Base-by-base conservation (phyloP, 2,888 invertebrate species). In the Lasioglossum malachurum region DNA sequence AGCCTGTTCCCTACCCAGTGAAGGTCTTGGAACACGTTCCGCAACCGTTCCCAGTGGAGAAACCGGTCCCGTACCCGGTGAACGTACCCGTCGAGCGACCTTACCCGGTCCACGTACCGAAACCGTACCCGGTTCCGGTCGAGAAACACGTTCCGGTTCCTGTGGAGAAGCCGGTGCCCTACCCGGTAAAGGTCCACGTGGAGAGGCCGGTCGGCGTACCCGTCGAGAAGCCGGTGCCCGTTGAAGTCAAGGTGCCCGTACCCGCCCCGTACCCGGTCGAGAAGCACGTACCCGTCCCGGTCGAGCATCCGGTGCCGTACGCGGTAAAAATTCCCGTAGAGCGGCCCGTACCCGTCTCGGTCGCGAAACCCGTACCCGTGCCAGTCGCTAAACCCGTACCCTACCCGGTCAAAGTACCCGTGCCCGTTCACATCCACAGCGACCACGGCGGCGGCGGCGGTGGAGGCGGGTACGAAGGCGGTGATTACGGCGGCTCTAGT, bases 211-310 rank as follows among this genome's bases (percentile, higher is more conserved):
- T 97, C 8, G 97, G 97, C 12, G 97, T 97, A 27, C 97, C 97
- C 87, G 97, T 98, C 3, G 97, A 97, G 87, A 98, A 98, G 94
- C 97, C 97, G 64, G 97, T 98, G 89, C 98, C 98, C 46, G 97
- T 97, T 91, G 96, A 96, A 75, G 97, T 98, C 10, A 97, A 98
- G 82, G 92, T 94, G 64, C 93, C 89, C 0, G 93, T 94, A 38
- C 95, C 95, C 0, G 94, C 93, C 14, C 94, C 93, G 4, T 94
- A 93, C 78, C 94, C 93, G 0, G 94, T 95, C 4, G 93, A 93
- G 76, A 93, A 93, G 77, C 94, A 91, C 23, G 93, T 95, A 5
- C 95, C 95, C 4, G 85, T 87, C 7, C 94, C 95, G 3, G 94
- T 95, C 0, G 95, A 95, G 84, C 96, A 97, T 95, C 97, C 97